Percentiles rank a stretch among this genome's conserved stretches.
phyloP scores from a whole-genome alignment of 2,888 invertebrate species.

The Drosophila robusta region DNA sequence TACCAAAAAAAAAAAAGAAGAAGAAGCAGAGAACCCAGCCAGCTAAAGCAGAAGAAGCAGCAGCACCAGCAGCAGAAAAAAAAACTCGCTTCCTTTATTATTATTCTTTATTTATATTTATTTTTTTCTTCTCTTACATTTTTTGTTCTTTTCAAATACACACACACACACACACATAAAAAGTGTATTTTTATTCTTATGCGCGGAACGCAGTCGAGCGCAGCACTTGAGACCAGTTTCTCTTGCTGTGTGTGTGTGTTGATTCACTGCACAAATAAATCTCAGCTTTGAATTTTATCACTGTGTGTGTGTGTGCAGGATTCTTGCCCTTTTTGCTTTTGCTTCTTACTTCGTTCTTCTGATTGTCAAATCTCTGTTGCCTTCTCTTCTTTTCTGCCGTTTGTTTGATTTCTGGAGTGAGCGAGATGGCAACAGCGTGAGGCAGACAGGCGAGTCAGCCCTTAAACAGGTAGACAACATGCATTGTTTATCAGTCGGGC shows the following conservation, averaged over 20 bases:
- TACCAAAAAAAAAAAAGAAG: conserved; percentile 51
- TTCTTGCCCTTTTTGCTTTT: conserved; percentile 65
- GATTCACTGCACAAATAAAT: conserved; percentile 79
- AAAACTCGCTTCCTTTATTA: conserved; percentile 64
- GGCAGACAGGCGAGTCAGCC: conserved; percentile 40
- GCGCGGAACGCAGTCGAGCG: conserved; percentile 60
- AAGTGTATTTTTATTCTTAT: conserved; percentile 70
- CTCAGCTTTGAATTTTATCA: conserved; percentile 75
- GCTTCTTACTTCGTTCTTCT: conserved; percentile 50
- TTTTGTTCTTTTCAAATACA: conserved; percentile 66
- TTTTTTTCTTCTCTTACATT: conserved; percentile 28
- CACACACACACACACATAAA: conserved; percentile 28
- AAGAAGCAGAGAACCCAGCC: conserved; percentile 14
- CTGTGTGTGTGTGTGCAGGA: conserved; percentile 56
- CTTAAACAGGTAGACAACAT: conserved; percentile 68
- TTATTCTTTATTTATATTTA: conserved; percentile 61
- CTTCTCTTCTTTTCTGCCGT: conserved; percentile 34
- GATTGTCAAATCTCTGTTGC: conserved; percentile 61
- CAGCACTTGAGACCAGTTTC: conserved; percentile 78
- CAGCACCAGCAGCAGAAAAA: too few species aligned
- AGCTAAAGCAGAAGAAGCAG: conserved; percentile 13
- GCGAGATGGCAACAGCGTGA: conserved; percentile 2
- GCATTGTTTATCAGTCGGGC: conserved; percentile 70
- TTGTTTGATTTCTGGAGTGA: conserved; percentile 36
- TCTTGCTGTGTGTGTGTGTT: conserved; percentile 47